Evolutionary conservation across 2,797 vertebrate species (phyloP), one percentile per base, ranked within the genome.

Genomic region (Malacoraja senta): DNA sequence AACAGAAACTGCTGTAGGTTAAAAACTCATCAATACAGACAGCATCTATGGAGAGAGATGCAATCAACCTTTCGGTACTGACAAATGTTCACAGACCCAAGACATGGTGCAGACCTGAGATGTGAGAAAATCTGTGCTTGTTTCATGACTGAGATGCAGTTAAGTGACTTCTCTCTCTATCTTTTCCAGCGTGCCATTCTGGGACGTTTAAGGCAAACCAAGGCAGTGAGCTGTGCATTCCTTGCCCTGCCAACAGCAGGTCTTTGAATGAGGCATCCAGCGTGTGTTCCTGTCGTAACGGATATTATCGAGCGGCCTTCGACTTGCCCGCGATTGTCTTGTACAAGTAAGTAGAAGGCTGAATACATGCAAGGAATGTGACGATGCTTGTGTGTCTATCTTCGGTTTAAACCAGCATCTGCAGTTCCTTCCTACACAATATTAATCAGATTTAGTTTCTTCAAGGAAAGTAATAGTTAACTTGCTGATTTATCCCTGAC

Each of bases 181-280:
- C 79, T 94, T 93, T 95, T 94, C 0, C 96, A 99, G 99, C 98
- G 58, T 99, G 99, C 94, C 98, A 98, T 1, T 98, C 97, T 0
- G 99, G 98, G 93, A 99, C 97, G 0, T 99, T 99, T 96, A 99
- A 99, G 95, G 98, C 98, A 58, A 98, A 96, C 94, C 99, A 99
- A 95, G 98, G 98, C 0, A 94, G 96, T 0, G 97, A 98, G 86
- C 95, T 98, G 93, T 99, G 99, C 10, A 95, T 96, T 0, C 98
- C 97, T 80, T 99, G 99, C 93, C 99, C 99, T 44, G 94, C 97
- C 65, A 99, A 99, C 96, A 99, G 99, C 96, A 98, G 98, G 93
- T 99, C 99, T 93, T 97, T 96, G 0, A 94, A 97, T 0, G 99
- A 99, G 94, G 98, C 98, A 0, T 97, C 98, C 0, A 97, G 97